Evolutionary conservation across 1,140 invertebrate species (phyloP), one percentile per base, ranked within the genome.

Genomic region (Mycetomoellerius zeteki): DNA sequence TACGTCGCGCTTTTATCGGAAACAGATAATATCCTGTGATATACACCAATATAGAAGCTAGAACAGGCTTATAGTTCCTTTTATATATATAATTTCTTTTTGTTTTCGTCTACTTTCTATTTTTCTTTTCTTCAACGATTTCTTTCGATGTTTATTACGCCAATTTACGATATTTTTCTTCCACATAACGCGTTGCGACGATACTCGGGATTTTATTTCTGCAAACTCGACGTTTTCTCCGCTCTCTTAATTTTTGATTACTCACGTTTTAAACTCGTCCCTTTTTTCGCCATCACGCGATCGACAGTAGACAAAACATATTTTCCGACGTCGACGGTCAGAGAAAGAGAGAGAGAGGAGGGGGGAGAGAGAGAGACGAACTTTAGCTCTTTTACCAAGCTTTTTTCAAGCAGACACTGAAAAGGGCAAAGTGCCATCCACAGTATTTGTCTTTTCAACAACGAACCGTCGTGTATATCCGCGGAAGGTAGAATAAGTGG

Each of bases 11-110:
- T 89, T 90, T 90, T 89, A 90, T 90, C 89, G 89, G 72, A 90
- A 90, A 90, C 85, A 80, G 88, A 90, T 90, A 90, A 89, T 85
- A 89, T 89, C 21, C 8, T 12, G 43, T 69, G 85, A 88, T 89
- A 73, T 85, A 89, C 43, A 76, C 30, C 52, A 27, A 47, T 67
- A 47, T 67, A 72, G 69, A 60, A 73, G 64, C 24, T 65, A 52
- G 24, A 37, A 27, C 47, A 24, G 21, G 30, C 75, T 82, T 56
- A 71, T 19, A 21, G 27, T 33, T 50, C n/a, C 50, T 72, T n/a
- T n/a, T 43, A 43, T 21, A 24, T 67, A 67, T 67, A 27, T 64
- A 64, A 30, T 60, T 27, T 19, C 16, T 21, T 24, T 37, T 65
- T 47, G 21, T 67, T 21, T 56, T 33, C 19, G 19, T 56, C 56